Evolutionary conservation across 2,113 vertebrate genomes (phyloP), one percentile per base, ranked within the genome.

Genomic region (Otolemur garnettii): DNA sequence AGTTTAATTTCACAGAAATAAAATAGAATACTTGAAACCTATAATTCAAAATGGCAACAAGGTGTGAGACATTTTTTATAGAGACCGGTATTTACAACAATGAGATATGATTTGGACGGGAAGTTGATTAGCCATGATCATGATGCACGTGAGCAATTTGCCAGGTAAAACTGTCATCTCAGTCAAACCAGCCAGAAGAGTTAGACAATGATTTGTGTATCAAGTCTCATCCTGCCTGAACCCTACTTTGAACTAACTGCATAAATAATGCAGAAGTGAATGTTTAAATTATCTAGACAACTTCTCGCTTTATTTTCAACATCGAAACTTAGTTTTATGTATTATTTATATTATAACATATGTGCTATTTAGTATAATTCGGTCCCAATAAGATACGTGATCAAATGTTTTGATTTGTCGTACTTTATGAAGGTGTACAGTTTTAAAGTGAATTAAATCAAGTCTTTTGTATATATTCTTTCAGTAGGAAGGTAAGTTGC

Each of bases 211-310:
- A 95, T 92, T 90, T 96, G 81, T 86, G 72, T 83, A 74, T 59
- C 35, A 64, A 53, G 60, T 59, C 35, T 86, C 22, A 66, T 94
- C 12, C 75, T 28, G 7, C 45, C 53, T 90, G 75, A 95, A 69
- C 26, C 28, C 53, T 87, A 28, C 69, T 69, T 94, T 97, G 91
- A 95, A 97, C 88, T 85, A 96, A 90, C 84, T 42, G 35, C 26
- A 88, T 97, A 95, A 97, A 97, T 96, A 94, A 98, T 96, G 45
- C 82, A 94, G 30, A 87, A 86, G 57, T 72, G 64, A 97, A 66
- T 79, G 79, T 96, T 97, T 95, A 94, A 94, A 96, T 94, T 96
- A 93, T 90, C 71, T 60, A 78, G 93, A 97, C 91, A 97, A 95
- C 62, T 33, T 96, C 45, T 53, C 77, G 77, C 83, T 93, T 95